These are phyloP conservation scores for Diuraphis noxia DNA, from an alignment of 1,140 invertebrate genomes.

Conservation along the genomic window DNA sequence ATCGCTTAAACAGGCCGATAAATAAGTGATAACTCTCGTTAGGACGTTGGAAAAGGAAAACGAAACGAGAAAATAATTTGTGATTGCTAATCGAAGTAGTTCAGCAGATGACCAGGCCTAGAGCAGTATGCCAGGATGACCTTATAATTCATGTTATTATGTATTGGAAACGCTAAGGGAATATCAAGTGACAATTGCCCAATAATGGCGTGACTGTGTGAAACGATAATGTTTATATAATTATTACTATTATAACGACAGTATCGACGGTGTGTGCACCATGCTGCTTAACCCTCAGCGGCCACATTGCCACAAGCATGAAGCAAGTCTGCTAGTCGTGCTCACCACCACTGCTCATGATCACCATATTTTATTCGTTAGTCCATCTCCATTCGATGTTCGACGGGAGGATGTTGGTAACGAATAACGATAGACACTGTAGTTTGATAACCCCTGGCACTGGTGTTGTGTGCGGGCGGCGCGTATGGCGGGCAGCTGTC, in stretches of 20 bases:
- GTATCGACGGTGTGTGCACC: background rate
- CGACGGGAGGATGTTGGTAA: conserved; percentile 39
- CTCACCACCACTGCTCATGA: background rate
- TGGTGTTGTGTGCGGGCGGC: background rate
- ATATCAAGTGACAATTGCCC: conserved; percentile 52
- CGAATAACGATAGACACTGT: background rate
- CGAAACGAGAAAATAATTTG: background rate
- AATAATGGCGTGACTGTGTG: conserved; percentile 38
- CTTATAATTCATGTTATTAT: background rate
- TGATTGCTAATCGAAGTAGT: too few species aligned
- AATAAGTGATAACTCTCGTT: background rate
- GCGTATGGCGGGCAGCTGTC: background rate
- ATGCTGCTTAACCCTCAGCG: background rate
- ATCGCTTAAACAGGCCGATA: background rate
- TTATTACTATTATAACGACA: background rate
- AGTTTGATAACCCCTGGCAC: conserved; percentile 25
- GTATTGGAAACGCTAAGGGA: conserved; percentile 14
- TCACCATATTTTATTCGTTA: too few species aligned
- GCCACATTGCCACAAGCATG: too few species aligned
- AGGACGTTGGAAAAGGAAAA: background rate
- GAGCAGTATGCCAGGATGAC: background rate
- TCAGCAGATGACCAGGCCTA: too few species aligned
- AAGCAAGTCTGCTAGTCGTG: background rate
- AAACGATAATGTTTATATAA: background rate
- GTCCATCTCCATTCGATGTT: background rate